Base-by-base conservation (phyloP, 1,140 invertebrate species). In the Adelges cooleyi region DNA sequence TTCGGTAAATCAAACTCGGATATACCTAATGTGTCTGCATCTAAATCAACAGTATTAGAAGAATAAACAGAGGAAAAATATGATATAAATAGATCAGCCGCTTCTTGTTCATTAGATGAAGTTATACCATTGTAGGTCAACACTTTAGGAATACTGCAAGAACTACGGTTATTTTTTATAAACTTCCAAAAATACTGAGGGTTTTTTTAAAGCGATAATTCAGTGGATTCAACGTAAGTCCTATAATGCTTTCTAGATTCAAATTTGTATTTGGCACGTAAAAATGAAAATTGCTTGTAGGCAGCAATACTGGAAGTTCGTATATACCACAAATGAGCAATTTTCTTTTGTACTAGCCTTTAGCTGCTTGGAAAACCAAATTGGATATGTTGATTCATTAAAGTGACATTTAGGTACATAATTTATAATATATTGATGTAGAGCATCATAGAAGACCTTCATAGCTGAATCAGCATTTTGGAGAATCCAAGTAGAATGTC, bases 1-100 rank as follows among this genome's bases (percentile, higher is more conserved):
- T 73, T 72, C 70, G 73, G 46, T 13, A 74, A 69, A 71, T 72
- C 17, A 51, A 70, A 54, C 62, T 67, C 18, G 27, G 38, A 8
- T 53, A 73, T 17, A 69, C n/a, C n/a, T n/a, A n/a, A n/a, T n/a
- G n/a, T n/a, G n/a, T n/a, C n/a, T n/a, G n/a, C n/a, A n/a, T n/a
- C n/a, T n/a, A n/a, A n/a, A n/a, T n/a, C n/a, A n/a, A n/a, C n/a
- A n/a, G n/a, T 38, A 38, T 38, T 38, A 38, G 6, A 8, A 13
- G 13, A 13, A 38, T 38, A 38, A 8, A 38, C 33, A 6, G 33
- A 38, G 13, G 33, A 38, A 38, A 38, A 38, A 13, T 38, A 38
- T 8, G 33, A 8, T 38, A 13, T 8, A 38, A 38, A 38, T 38
- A 38, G 13, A 13, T 38, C 33, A 38, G 13, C 33, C 6, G 33